Evolutionary conservation across 2,888 invertebrate genomes (phyloP), one percentile per base, ranked within the genome.

Genomic region (Rhamnusium bicolor): DNA sequence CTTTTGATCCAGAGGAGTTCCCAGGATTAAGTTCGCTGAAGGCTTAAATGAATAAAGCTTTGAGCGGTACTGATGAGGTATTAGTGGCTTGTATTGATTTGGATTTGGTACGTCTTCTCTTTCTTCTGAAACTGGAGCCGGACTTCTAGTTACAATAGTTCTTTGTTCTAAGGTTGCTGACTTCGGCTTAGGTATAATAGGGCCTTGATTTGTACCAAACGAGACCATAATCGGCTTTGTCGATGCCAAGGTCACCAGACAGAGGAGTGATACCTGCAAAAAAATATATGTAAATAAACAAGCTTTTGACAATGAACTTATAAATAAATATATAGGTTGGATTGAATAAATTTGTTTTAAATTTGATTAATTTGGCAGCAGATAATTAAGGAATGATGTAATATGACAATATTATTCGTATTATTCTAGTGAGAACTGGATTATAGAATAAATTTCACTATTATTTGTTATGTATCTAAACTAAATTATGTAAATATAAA

Each of bases 141-240:
- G 8, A 84, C 77, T 80, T 58, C 80, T 74, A 5, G 74, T 67
- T 4, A 76, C 79, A 10, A 77, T 66, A 3, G 75, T 80, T 69
- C 78, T 73, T 40, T 79, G 75, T 69, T 82, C 79, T n/a, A 72
- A 32, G 12, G 67, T 53, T 16, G 70, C 61, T 18, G 76, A 66
- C 62, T 79, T 76, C n/a, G 78, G 71, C 46, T 69, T 75, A 6
- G 87, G 87, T 16, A 86, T 76, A 53, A 88, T 88, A 32, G 88
- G 87, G n/a, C 87, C 88, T 80, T 85, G 83, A 29, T 86, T 87
- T 2, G 88, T 88, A 40, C 88, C 88, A 75, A 86, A 88, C 46
- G 86, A 83, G 27, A 88, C 88, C 87, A 87, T 87, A 71, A 88
- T 87, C 40, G 87, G 86, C 71, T 86, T 84, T 29, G 85, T 72